These are phyloP conservation scores for Pseudopipra pipra DNA, from an alignment of 2,113 vertebrate species.

Conservation along the genomic window DNA sequence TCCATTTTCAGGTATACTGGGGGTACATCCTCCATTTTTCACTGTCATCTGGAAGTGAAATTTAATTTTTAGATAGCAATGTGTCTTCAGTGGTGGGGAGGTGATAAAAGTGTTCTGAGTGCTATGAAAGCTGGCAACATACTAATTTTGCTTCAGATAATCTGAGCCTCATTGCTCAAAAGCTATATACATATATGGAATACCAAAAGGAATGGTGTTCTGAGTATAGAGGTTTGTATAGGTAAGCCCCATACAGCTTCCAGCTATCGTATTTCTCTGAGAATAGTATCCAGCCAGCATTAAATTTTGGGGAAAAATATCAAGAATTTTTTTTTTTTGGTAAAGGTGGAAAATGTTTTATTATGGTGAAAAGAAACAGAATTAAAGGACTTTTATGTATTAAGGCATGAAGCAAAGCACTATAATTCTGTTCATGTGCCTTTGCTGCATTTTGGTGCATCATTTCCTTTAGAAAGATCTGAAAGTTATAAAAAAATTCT, in stretches of 20 bases:
- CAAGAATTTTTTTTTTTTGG: not conserved
- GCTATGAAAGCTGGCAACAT: not conserved
- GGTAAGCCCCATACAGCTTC: not conserved
- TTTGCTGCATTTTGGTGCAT: not conserved
- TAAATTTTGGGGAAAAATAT: not conserved
- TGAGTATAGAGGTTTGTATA: not conserved
- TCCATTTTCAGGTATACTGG: not conserved
- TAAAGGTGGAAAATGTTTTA: not conserved
- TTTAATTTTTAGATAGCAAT: not conserved
- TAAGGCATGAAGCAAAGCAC: not conserved
- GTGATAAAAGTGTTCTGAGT: not conserved
- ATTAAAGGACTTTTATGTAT: not conserved
- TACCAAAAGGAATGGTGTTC: not conserved
- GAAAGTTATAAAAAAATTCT: not conserved
- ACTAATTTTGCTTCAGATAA: not conserved
- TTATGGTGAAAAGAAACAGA: not conserved
- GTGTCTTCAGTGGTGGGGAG: not conserved
- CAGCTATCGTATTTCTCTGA: not conserved
- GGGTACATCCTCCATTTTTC: not conserved
- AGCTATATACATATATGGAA: not conserved
- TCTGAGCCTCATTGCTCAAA: not conserved
- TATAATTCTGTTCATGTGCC: not conserved
- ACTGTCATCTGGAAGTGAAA: not conserved
- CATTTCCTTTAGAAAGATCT: not conserved
- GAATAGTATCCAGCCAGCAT: not conserved